Base-by-base conservation (phyloP, 1,140 invertebrate species). In the Drosophila carrolli region DNA sequence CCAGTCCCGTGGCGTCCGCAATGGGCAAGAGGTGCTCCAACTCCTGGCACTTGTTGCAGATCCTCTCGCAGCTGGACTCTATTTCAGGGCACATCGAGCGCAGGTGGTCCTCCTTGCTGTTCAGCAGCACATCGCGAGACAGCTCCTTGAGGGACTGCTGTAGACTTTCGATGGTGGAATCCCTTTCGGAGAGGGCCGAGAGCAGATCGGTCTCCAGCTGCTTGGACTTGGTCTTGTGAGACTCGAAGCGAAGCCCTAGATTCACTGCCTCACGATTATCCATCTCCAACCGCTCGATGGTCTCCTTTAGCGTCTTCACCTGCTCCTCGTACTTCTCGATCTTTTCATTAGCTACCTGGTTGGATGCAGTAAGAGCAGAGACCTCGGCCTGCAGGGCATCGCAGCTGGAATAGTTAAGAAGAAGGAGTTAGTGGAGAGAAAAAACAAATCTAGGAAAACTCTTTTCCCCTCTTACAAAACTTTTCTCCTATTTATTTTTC, bases 171-270 rank as follows among this genome's bases (percentile, higher is more conserved):
- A 80, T 77, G 55, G 66, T 40, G 0, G 47, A 37, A 13, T 91
- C 79, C 47, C 88, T 91, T n/a, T 91, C 83, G 6, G 76, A 58
- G 14, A 93, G 55, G 7, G 47, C 54, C 5, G 68, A 50, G 3
- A 91, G 46, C 4, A 93, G 51, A 16, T 92, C 82, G 6, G 46
- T 67, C 76, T 93, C 91, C 4, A 86, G 48, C 7, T 46, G 60
- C 67, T 84, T 74, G 11, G 75, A 61, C 56, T 89, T 91, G 4
- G 54, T 59, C 53, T 89, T 79, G 38, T 78, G 75, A 11, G 46
- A 66, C 32, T 91, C 54, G 29, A 82, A 84, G 66, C 91, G 58
- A 72, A 81, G 91, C 44, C 89, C 68, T 9, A 92, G 51, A 58
- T 77, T 76, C 10, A 81, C 59, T 6, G 80, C 60, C 14, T 78